phyloP scores from a whole-genome alignment of 2,113 vertebrate genomes.

The Arizona elegans region DNA sequence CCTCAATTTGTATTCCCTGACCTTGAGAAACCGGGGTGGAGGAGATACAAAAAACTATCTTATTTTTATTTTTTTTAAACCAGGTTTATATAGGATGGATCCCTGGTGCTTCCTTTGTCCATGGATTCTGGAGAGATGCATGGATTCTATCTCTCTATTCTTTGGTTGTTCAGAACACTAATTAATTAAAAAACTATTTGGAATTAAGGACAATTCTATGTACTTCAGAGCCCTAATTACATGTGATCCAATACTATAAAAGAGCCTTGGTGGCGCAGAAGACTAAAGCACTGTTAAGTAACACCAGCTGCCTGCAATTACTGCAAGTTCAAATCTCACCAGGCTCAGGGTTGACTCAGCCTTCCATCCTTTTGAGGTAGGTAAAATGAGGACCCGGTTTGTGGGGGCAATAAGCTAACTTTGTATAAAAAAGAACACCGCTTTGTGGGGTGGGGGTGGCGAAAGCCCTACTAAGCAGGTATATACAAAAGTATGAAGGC shows the following conservation, averaged over 20 bases:
- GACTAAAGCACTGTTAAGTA: too few species aligned
- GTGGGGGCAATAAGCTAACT: too few species aligned
- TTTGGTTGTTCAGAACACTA: neutral
- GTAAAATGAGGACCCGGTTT: too few species aligned
- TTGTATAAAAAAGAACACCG: too few species aligned
- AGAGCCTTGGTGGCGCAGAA: too few species aligned
- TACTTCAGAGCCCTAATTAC: neutral
- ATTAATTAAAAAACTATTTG: neutral
- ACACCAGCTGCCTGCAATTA: too few species aligned
- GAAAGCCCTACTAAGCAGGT: too few species aligned
- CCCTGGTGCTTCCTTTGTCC: neutral
- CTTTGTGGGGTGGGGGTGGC: too few species aligned
- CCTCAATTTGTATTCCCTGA: neutral
- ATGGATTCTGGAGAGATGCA: neutral
- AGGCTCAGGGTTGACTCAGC: too few species aligned
- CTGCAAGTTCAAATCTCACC: too few species aligned
- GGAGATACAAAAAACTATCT: neutral
- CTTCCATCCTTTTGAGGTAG: too few species aligned
- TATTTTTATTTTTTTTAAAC: neutral
- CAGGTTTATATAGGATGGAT: neutral
- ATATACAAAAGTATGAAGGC: too few species aligned
- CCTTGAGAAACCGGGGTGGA: neutral
- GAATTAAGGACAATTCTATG: neutral
- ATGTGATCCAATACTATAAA: neutral
- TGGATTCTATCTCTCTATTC: neutral